Evolutionary conservation across 2,797 vertebrate species (phyloP), one percentile per base, ranked within the genome.

Genomic region (Leucoraja ocellata): DNA sequence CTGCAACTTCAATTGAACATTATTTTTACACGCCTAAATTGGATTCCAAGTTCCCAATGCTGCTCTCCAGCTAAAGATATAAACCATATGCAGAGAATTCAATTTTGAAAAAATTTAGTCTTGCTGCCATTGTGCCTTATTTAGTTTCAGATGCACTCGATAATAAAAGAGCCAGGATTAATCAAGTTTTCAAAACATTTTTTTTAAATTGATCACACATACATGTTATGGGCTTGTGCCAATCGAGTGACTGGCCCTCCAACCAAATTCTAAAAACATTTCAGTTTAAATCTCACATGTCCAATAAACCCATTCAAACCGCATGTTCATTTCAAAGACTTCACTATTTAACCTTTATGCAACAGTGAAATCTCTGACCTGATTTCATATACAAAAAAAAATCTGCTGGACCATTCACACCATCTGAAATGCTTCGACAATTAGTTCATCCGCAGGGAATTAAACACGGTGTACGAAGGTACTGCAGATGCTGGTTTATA

Each of bases 351-450:
- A n/a, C 16, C 18, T n/a, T n/a, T 61, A 25, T 28, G 25, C 36
- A 63, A 88, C n/a, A 65, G 61, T 6, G 61, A 68, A 32, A 18
- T 88, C 63, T 36, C 14, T 68, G 84, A 63, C n/a, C 13, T 63
- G 25, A 14, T 88, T 63, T 88, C n/a, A 39, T 54, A 46, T 46
- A 91, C 39, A 68, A 74, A 80, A 46, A 32, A 46, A 91, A 74
- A 74, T 73, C 84, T 65, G 46, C 36, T 91, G 39, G 90, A 1
- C 68, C 90, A 91, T 36, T 13, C 16, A 25, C 68, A 74, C 90
- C 25, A 54, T 71, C 25, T n/a, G 23, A 91, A 91, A 74, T 74
- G 18, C 90, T 46, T 92, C 68, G 14, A 28, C 90, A 92, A 92
- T 36, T 13, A 54, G 65, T 92, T 76, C 23, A 76, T 58, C 39